Conservation (phyloP, 2,797 vertebrate species). For the Poecilia velifera region DNA sequence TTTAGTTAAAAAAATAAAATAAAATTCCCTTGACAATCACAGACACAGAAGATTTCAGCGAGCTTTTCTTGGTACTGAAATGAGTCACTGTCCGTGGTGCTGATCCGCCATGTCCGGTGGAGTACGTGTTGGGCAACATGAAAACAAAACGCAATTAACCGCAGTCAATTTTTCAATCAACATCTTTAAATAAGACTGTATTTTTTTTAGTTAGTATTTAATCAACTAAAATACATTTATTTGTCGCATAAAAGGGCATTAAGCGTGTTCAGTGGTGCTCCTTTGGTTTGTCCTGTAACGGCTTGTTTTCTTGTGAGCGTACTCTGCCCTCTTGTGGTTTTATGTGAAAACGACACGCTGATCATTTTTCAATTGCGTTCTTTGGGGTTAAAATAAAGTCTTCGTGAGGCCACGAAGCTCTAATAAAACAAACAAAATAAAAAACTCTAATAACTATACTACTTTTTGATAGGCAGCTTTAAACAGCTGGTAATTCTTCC, state of each 20-base stretch:
- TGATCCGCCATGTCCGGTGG: slow-evolving; percentile 20
- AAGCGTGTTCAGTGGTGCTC: not conserved
- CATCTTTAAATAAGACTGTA: not conserved
- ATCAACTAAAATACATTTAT: not conserved
- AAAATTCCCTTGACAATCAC: not conserved
- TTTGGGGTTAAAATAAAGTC: not conserved
- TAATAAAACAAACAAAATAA: not conserved
- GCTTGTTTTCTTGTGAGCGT: slow-evolving; percentile 22
- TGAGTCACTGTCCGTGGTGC: slow-evolving; percentile 50
- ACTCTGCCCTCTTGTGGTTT: slow-evolving; percentile 66
- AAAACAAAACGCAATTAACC: not conserved
- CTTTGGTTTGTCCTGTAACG: not conserved
- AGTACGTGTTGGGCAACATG: too few relatives aligned
- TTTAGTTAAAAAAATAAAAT: not conserved
- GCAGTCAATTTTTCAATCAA: not conserved
- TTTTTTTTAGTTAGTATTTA: too few relatives aligned
- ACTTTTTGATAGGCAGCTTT: not conserved
- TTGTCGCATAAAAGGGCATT: not conserved
- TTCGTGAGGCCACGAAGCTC: not conserved
- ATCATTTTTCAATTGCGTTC: not conserved
- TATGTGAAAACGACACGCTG: not conserved
- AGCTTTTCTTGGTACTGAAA: slow-evolving; percentile 50
- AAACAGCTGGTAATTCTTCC: not conserved
- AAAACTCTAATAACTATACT: too few relatives aligned
- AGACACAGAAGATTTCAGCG: not conserved